A percentile compares a stretch with the other conserved stretches of the same genome.
Conservation (phyloP, 2,113 vertebrate genomes). For the Lepus americanus region DNA sequence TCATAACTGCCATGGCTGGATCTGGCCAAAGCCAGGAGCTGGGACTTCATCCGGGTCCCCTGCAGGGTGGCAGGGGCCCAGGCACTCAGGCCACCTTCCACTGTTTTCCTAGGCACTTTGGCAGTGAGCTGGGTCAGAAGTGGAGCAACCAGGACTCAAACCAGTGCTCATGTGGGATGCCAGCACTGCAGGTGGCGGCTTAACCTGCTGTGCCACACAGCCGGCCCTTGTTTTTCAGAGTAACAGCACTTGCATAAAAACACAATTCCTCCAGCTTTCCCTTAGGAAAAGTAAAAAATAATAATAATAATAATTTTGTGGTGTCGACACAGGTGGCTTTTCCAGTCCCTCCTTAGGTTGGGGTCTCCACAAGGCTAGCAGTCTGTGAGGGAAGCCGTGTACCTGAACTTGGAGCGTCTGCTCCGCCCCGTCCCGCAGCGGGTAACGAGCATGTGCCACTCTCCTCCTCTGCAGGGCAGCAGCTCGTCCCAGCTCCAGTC, state of each 20-base stretch:
- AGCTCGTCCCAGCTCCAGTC: slow-evolving; percentile 89
- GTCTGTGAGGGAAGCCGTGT: not conserved
- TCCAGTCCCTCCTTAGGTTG: not conserved
- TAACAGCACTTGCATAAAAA: slow-evolving; percentile 56
- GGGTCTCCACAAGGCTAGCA: not conserved
- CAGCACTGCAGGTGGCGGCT: no score
- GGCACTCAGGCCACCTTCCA: no score
- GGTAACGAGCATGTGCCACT: slow-evolving; percentile 34
- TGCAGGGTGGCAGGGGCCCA: no score
- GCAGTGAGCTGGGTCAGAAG: no score
- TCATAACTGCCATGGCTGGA: no score
- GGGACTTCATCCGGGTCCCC: no score
- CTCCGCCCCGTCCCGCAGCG: not conserved
- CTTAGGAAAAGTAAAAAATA: not conserved
- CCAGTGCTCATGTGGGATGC: no score
- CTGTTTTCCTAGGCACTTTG: no score
- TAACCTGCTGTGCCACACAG: no score
- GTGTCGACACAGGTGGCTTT: not conserved
- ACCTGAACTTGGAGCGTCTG: not conserved
- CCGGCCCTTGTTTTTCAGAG: not conserved
- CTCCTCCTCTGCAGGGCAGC: slow-evolving; percentile 80
- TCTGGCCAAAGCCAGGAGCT: no score
- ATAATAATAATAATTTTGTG: not conserved
- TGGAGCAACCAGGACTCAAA: no score
- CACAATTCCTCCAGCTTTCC: slow-evolving; percentile 23